These are phyloP conservation scores for Megalopta genalis DNA, from an alignment of 1,140 invertebrate species.

Conservation along the genomic window DNA sequence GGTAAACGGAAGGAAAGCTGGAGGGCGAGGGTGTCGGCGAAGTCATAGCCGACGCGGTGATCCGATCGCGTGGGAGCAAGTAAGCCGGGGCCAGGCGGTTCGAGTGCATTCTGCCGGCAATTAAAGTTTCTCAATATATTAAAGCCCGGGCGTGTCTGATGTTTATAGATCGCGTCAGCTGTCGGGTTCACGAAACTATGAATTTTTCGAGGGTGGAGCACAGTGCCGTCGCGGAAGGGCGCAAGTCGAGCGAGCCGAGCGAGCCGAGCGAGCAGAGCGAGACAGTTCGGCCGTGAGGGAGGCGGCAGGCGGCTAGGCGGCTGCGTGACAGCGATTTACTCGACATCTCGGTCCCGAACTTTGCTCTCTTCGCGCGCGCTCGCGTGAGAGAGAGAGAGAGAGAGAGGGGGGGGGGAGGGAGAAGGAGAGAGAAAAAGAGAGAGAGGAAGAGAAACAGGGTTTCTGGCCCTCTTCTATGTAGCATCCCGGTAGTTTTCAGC, in stretches of 20 bases:
- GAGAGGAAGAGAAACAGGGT: no score
- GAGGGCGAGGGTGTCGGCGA: no score
- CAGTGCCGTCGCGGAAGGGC: neutral
- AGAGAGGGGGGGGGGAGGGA: no score
- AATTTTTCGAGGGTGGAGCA: constrained; percentile 48
- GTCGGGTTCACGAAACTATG: constrained; percentile 35
- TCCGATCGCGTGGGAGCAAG: no score
- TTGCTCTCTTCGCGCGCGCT: constrained; percentile 21
- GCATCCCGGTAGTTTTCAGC: constrained; percentile 4
- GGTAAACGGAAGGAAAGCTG: no score
- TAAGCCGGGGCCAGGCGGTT: no score
- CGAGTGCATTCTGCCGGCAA: constrained; percentile 11
- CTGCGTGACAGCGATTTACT: constrained; percentile 12
- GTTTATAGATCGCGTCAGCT: constrained; percentile 54
- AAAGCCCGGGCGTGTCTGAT: constrained; percentile 36
- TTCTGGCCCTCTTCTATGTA: neutral
- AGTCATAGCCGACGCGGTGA: no score
- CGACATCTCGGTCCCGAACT: constrained; percentile 3
- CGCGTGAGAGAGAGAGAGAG: no score
- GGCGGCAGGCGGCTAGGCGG: neutral
- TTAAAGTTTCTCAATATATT: constrained; percentile 56
- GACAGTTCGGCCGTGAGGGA: constrained; percentile 12
- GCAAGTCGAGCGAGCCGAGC: no score
- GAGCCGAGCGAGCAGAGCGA: neutral
- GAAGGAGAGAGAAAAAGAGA: no score